phyloP scores from a whole-genome alignment of 2,113 vertebrate genomes.

The Conger conger region DNA sequence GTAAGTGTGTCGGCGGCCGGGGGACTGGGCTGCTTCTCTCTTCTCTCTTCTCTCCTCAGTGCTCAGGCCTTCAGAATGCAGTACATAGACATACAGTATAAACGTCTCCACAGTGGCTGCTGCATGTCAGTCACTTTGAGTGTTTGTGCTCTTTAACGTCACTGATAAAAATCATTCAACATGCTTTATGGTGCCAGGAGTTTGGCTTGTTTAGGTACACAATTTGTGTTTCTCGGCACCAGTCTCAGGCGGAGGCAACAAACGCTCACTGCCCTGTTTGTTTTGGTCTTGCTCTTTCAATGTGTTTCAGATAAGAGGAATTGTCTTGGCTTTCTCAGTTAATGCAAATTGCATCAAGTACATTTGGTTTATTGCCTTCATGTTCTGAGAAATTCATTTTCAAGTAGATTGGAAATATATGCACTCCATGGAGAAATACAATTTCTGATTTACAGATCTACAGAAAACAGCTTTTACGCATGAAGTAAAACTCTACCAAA shows the following conservation, averaged over 20 bases:
- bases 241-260: constrained; percentile 52
- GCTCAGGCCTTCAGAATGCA: neutral
- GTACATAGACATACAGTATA: neutral
- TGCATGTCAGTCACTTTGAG: constrained; percentile 53
- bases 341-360: neutral
- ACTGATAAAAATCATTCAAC: neutral
- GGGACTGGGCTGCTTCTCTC: neutral
- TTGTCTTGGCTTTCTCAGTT: neutral
- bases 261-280: constrained; percentile 27
- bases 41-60: neutral
- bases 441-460: neutral
- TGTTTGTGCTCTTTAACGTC: constrained; percentile 7
- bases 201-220: constrained; percentile 67
- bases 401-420: neutral
- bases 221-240: constrained; percentile 66
- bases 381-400: neutral
- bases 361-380: neutral
- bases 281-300: neutral
- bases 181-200: constrained; percentile 53
- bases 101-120: constrained; percentile 34
- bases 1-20: neutral
- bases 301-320: neutral
- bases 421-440: neutral
- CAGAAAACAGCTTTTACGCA: neutral
- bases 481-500: constrained; percentile 3